Evolutionary conservation across 2,888 invertebrate species (phyloP), one percentile per base, ranked within the genome.

Genomic region (Plemyria rubiginata): DNA sequence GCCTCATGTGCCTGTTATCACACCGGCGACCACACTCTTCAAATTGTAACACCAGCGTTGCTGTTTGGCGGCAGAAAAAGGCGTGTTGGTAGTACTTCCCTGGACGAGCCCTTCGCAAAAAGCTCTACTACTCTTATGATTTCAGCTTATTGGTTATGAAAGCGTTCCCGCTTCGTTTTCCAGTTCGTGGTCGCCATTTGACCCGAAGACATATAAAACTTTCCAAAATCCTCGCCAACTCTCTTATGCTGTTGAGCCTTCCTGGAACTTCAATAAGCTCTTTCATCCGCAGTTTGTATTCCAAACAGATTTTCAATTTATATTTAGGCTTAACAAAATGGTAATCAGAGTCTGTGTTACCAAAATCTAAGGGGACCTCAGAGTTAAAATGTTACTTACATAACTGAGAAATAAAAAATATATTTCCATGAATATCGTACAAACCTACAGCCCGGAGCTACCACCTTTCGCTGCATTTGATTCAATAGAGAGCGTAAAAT

Each of bases 291-390:
- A 46, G 64, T 63, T 55, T 55, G 60, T 58, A 59, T 64, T 64
- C 55, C 56, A 53, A 50, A 55, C 52, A 48, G 38, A 57, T 57
- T 66, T 66, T 62, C 66, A 66, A 50, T 50, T 50, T 50, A 11
- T 36, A 60, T 66, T 56, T 59, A 53, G 15, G 59, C 65, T 62
- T 66, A 36, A 16, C 70, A 71, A 64, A 73, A 70, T 73, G 62
- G 70, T 76, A 74, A 73, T 75, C 64, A 68, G 50, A 68, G 67
- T 65, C 63, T 68, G 69, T 73, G 71, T 71, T 71, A 73, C 61
- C 71, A 68, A 70, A 74, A 73, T 66, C 63, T 61, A 36, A 67
- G 63, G 67, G 12, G 70, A 54, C 43, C 61, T 59, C 54, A 63
- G 49, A 49, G 49, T 49, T 7, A 49, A 13, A 13, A 29, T 32